Conservation (phyloP, 2,113 vertebrate genomes). For the Plectropomus leopardus region DNA sequence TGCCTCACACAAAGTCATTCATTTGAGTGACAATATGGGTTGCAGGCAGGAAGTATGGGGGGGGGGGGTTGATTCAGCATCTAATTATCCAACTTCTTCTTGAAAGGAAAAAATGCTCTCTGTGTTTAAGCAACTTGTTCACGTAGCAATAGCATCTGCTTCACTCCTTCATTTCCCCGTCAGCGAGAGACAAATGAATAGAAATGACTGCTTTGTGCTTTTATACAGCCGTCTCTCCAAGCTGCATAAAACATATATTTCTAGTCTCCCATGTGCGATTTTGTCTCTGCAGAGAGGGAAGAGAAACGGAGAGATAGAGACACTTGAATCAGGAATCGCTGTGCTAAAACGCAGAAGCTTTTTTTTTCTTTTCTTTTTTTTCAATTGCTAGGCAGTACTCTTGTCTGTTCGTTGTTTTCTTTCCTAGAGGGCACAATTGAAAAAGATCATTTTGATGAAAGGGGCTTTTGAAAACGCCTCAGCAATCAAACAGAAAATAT, state of each 20-base stretch:
- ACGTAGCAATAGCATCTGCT: constrained; percentile 83
- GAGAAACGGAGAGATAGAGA: constrained; percentile 58
- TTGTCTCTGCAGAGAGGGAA: constrained; percentile 60
- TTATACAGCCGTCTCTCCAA: constrained; percentile 73
- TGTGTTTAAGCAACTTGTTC: constrained; percentile 80
- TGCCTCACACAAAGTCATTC: constrained; percentile 65
- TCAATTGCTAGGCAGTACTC: constrained; percentile 64
- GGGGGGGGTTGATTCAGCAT: constrained; percentile 65
- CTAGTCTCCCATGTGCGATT: constrained; percentile 65
- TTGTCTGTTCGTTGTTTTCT: constrained; percentile 77
- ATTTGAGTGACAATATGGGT: constrained; percentile 76
- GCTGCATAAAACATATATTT: constrained; percentile 80
- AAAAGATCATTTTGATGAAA: constrained; percentile 77
- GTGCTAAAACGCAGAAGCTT: constrained; percentile 56
- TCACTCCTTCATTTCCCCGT: constrained; percentile 76
- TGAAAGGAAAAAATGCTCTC: constrained; percentile 72
- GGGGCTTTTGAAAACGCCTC: constrained; percentile 70
- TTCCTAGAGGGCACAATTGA: constrained; percentile 80
- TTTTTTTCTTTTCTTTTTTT: constrained; percentile 4
- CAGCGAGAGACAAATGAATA: constrained; percentile 85
- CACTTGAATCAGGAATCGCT: constrained; percentile 67
- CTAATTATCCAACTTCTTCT: constrained; percentile 79
- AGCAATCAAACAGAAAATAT: constrained; percentile 75
- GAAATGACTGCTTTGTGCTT: constrained; percentile 82
- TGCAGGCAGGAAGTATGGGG: constrained; percentile 60